phyloP scores from a whole-genome alignment of 2,113 vertebrate species.

The Rhabdornis inornatus region DNA sequence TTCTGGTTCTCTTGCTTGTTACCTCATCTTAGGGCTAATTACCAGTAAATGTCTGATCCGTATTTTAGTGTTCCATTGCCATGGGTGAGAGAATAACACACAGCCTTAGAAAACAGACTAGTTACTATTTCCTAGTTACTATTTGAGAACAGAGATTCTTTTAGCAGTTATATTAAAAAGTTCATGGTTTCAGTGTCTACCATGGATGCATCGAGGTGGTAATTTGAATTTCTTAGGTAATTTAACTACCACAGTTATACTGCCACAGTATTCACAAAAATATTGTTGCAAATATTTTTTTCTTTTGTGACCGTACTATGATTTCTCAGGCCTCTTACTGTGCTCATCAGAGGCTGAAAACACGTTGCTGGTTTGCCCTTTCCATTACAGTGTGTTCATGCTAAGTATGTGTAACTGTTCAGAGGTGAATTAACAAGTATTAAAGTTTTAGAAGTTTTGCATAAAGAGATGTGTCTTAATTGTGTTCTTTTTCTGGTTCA shows the following conservation, averaged over 20 bases:
- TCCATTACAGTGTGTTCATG: background rate
- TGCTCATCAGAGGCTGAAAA: background rate
- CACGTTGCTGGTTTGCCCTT: background rate
- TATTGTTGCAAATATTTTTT: background rate
- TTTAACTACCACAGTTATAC: background rate
- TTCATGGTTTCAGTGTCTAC: background rate
- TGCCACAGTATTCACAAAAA: background rate
- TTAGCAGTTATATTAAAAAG: background rate
- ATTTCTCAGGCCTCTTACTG: background rate
- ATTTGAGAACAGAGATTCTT: background rate
- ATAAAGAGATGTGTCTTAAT: background rate
- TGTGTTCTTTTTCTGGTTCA: background rate
- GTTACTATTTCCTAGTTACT: too few relatives aligned
- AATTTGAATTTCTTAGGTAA: background rate
- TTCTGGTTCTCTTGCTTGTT: background rate
- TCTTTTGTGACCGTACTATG: background rate
- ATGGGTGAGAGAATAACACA: background rate
- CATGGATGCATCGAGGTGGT: background rate
- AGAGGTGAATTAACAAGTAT: background rate
- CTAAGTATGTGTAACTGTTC: background rate
- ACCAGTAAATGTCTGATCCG: background rate
- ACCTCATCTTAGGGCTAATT: background rate
- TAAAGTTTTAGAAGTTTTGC: constrained; percentile 18
- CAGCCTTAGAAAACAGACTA: background rate
- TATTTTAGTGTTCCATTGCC: background rate